phyloP scores from a whole-genome alignment of 2,113 vertebrate species.

The Guaruba guarouba region DNA sequence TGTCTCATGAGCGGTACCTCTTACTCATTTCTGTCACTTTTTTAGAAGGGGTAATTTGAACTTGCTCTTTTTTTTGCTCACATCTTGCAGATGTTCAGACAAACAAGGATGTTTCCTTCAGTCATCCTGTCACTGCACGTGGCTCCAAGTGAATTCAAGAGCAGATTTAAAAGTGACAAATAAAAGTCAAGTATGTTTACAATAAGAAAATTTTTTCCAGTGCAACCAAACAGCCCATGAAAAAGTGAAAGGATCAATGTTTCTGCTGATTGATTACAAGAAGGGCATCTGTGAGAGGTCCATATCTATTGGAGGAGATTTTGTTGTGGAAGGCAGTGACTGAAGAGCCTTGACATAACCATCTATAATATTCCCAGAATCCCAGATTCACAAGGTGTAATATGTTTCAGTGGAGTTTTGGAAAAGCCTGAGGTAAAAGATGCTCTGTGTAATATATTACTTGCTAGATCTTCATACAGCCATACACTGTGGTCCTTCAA shows the following conservation, averaged over 20 bases:
- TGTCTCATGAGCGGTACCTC: conserved; percentile 45
- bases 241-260: not conserved
- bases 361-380: not conserved
- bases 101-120: not conserved
- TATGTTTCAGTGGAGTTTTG: not conserved
- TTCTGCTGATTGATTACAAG: not conserved
- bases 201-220: not conserved
- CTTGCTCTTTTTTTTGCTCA: not conserved
- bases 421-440: not conserved
- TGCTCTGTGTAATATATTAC: not conserved
- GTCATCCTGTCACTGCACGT: not conserved
- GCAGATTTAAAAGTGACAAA: not conserved
- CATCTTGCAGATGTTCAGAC: conserved; percentile 15
- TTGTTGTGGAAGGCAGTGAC: not conserved
- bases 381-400: not conserved
- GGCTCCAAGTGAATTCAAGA: not conserved
- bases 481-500: not conserved
- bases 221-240: not conserved
- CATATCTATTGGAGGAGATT: not conserved
- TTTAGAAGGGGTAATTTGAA: conserved; percentile 32
- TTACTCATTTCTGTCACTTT: conserved; percentile 59
- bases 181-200: not conserved
- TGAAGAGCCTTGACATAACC: not conserved
- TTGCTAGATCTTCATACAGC: not conserved
- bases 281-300: not conserved